A percentile compares a stretch with the other conserved stretches of the same genome.
phyloP scores from a whole-genome alignment of 2,113 vertebrate species.

The Megaceryle torquata region DNA sequence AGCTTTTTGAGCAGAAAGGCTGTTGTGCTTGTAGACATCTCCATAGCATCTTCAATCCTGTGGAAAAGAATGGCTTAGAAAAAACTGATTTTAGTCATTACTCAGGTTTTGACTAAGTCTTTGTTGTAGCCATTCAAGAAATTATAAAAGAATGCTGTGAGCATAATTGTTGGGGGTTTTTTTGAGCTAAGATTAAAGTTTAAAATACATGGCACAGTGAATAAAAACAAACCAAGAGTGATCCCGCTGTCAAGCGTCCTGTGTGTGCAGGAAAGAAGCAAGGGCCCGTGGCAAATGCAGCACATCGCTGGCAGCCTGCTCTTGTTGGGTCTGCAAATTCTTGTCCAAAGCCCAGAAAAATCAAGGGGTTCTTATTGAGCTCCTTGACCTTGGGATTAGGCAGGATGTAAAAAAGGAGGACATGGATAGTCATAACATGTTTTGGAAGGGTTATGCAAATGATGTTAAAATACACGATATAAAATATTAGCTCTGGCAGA shows the following conservation, averaged over 20 bases:
- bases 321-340: background rate
- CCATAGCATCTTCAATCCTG: background rate
- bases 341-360: conserved; percentile 4
- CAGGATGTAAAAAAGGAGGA: background rate
- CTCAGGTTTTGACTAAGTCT: background rate
- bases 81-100: background rate
- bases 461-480: background rate
- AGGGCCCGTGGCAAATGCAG: background rate
- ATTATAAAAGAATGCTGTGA: background rate
- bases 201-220: background rate
- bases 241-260: background rate
- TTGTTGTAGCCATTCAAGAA: background rate
- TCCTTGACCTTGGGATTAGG: background rate
- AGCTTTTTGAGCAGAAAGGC: background rate
- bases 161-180: background rate
- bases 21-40: background rate
- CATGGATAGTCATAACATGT: accelerated
- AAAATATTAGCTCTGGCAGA: conserved; percentile 60
- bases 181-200: background rate
- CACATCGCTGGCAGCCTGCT: background rate
- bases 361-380: background rate
- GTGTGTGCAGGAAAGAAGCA: background rate
- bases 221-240: background rate
- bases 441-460: conserved; percentile 34
- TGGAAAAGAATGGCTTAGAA: background rate